A percentile compares a stretch with the other conserved stretches of the same genome.
Evolutionary conservation across 35 echinoderm and acorn worm genomes (phyloP).

Genomic region (Hemicentrotus pulcherrimus): DNA sequence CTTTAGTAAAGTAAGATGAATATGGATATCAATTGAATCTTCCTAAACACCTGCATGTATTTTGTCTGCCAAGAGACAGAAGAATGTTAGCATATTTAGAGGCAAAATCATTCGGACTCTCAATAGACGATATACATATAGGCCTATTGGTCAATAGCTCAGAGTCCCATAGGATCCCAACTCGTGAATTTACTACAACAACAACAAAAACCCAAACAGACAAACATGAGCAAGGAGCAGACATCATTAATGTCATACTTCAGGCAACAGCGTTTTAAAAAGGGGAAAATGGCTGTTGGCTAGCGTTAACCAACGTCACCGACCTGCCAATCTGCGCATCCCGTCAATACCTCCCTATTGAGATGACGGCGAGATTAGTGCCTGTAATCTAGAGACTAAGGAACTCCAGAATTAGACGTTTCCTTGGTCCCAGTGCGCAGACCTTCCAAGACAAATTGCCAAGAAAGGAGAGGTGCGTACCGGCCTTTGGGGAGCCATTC

Average conservation of each 20-base stretch:
- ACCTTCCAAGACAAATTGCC: neutral
- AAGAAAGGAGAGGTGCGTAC: neutral
- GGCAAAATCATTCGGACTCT: too few species aligned
- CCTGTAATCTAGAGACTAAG: neutral
- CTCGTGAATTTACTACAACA: too few species aligned
- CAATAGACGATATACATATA: too few species aligned
- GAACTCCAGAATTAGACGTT: conserved; percentile 11
- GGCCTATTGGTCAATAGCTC: too few species aligned
- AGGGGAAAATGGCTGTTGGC: neutral
- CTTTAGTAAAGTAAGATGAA: too few species aligned
- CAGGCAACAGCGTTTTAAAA: neutral
- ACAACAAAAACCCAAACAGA: too few species aligned
- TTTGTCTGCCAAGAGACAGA: too few species aligned
- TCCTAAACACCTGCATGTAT: too few species aligned
- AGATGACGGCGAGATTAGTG: neutral
- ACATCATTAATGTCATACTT: neutral
- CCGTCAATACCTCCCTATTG: neutral
- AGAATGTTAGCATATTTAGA: too few species aligned
- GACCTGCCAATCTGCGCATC: neutral
- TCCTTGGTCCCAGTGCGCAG: neutral
- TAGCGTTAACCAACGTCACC: neutral
- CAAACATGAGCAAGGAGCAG: neutral
- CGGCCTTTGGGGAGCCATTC: neutral
- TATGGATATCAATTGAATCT: too few species aligned
- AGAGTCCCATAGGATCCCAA: too few species aligned